phyloP scores from a whole-genome alignment of 2,113 vertebrate species.

The Pandion haliaetus region DNA sequence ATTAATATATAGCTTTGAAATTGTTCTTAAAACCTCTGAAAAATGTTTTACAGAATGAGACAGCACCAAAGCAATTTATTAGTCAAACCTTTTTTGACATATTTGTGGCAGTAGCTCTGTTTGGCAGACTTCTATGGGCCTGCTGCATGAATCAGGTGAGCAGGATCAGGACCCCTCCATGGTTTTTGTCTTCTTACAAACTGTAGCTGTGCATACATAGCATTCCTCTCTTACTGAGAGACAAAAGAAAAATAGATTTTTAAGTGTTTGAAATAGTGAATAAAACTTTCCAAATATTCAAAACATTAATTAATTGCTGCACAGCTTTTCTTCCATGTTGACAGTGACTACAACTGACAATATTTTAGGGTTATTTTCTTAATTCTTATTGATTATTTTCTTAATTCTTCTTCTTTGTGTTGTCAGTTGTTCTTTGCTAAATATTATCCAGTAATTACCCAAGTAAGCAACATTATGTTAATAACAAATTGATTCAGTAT shows the following conservation, averaged over 20 bases:
- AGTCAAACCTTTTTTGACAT: not conserved
- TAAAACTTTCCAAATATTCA: not conserved
- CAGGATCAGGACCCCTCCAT: not conserved
- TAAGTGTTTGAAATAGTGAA: not conserved
- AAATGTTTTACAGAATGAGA: not conserved
- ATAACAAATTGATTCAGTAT: slow-evolving; percentile 26
- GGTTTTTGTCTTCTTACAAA: not conserved
- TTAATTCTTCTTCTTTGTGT: not conserved
- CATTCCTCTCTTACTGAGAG: not conserved
- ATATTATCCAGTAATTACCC: slow-evolving; percentile 16
- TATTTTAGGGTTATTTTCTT: not conserved
- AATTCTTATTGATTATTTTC: slow-evolving; percentile 40
- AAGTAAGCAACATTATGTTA: not conserved
- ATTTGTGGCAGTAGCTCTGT: not conserved
- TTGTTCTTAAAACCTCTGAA: not conserved
- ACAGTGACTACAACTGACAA: not conserved
- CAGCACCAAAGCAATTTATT: not conserved
- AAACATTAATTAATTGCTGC: not conserved
- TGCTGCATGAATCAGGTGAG: not conserved
- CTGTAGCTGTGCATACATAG: not conserved
- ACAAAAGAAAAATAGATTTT: not conserved
- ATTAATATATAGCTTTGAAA: slow-evolving; percentile 12
- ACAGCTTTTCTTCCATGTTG: not conserved
- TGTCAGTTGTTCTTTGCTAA: slow-evolving; percentile 11
- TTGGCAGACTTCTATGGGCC: not conserved